Conservation (phyloP, 2,797 vertebrate species). For the Megaceryle alcyon region DNA sequence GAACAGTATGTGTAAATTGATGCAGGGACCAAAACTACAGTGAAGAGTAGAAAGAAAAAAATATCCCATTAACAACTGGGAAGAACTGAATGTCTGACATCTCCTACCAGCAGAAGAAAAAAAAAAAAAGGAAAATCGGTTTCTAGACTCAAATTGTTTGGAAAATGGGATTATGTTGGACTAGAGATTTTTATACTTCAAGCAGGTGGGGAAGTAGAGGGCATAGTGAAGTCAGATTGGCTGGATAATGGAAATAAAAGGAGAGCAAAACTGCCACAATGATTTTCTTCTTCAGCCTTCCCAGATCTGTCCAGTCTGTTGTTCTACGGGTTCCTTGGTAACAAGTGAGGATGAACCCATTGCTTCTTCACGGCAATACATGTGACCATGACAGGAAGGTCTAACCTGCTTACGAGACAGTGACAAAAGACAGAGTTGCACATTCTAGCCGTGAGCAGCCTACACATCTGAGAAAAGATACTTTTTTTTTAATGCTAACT, state of each 20-base stretch:
- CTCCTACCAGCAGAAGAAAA: not conserved
- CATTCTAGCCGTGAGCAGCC: not conserved
- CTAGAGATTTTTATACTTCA: not conserved
- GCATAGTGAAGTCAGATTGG: not conserved
- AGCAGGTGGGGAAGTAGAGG: not conserved
- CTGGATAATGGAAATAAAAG: not conserved
- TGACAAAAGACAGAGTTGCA: not conserved
- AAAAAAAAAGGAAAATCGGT: not conserved
- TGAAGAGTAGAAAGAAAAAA: not conserved
- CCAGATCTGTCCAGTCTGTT: not conserved
- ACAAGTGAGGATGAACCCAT: not conserved
- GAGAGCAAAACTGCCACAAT: not conserved
- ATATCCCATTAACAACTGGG: rapidly evolving
- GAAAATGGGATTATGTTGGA: not conserved
- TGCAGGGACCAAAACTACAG: not conserved
- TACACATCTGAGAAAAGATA: not conserved
- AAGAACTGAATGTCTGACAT: not conserved
- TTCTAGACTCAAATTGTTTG: not conserved
- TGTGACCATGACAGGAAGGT: not conserved
- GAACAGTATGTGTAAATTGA: not conserved
- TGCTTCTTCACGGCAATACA: not conserved
- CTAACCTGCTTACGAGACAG: not conserved
- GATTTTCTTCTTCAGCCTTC: not conserved
- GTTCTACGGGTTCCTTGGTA: not conserved
- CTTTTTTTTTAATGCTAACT: not conserved